phyloP scores from a whole-genome alignment of 1,140 invertebrate genomes.

The Eriocheir sinensis region DNA sequence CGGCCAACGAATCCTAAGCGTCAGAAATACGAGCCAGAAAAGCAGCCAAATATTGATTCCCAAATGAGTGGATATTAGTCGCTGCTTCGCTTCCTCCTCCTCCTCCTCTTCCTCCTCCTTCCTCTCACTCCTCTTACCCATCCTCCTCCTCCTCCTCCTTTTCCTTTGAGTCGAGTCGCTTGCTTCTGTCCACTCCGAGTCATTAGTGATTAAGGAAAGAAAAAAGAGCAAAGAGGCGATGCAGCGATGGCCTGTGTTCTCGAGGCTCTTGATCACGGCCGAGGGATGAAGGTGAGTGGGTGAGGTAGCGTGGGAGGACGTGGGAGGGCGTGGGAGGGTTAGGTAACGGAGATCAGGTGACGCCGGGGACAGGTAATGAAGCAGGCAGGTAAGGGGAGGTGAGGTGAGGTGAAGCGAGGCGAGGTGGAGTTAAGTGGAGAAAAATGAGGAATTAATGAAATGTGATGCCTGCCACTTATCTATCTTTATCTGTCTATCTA shows the following conservation, averaged over 20 bases:
- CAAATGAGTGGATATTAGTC: constrained; percentile 59
- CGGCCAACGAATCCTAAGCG: background rate
- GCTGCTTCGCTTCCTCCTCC: background rate
- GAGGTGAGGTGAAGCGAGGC: no score
- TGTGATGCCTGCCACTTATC: background rate
- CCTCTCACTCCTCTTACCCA: background rate
- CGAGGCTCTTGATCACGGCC: background rate
- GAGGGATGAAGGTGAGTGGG: background rate
- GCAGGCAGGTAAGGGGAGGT: no score
- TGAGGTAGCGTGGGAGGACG: no score
- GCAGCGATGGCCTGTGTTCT: background rate
- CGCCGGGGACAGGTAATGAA: background rate
- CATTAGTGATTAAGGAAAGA: background rate
- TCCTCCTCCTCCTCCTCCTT: constrained; percentile 12
- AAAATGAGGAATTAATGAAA: background rate
- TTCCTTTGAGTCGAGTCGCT: background rate
- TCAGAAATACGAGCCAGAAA: constrained; percentile 47
- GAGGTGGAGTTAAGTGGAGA: no score
- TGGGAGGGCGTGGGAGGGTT: no score
- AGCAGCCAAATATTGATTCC: constrained; percentile 59
- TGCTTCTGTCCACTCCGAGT: background rate
- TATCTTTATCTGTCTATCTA: background rate
- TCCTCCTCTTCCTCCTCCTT: background rate
- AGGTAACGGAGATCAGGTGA: no score
- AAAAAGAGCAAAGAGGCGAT: background rate